Evolutionary conservation across 2,888 invertebrate genomes (phyloP).

Genomic region (Drosophila ochracea): DNA sequence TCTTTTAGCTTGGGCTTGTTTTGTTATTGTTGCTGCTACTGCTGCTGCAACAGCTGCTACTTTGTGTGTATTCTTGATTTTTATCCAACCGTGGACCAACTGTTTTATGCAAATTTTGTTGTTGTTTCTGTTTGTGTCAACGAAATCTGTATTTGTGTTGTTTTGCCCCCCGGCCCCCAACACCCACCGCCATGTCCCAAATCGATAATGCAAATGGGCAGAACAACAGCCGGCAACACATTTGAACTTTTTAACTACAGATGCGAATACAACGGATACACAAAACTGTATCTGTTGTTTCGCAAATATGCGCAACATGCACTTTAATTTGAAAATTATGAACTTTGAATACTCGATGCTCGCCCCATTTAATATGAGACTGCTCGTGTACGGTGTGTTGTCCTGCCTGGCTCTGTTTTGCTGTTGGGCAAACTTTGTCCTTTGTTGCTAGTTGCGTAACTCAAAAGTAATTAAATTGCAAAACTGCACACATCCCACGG

Average conservation of each 20-base stretch:
- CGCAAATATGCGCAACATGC: constrained; percentile 37
- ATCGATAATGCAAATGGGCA: constrained; percentile 71
- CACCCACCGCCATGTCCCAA: constrained; percentile 10
- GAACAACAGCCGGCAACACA: constrained; percentile 42
- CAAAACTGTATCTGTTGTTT: constrained; percentile 27
- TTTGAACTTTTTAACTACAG: constrained; percentile 8
- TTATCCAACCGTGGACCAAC: constrained; percentile 34
- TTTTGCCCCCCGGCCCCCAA: not conserved
- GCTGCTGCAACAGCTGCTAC: constrained; percentile 48
- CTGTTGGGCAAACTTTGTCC: constrained; percentile 62
- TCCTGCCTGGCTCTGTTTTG: constrained; percentile 45
- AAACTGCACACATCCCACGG: constrained; percentile 54
- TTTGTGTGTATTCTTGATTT: constrained; percentile 32
- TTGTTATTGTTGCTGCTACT: constrained; percentile 11
- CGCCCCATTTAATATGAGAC: constrained; percentile 23
- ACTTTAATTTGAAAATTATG: constrained; percentile 72
- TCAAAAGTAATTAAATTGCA: constrained; percentile 78
- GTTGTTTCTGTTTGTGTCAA: constrained; percentile 67
- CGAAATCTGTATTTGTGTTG: constrained; percentile 43
- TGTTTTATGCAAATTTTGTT: constrained; percentile 70
- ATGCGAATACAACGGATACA: constrained; percentile 13
- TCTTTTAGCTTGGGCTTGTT: not conserved
- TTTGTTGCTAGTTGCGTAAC: constrained; percentile 65
- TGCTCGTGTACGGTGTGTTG: constrained; percentile 7
- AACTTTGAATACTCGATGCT: constrained; percentile 47